Base-by-base conservation (phyloP, 2,113 vertebrate species). In the Nymphicus hollandicus region DNA sequence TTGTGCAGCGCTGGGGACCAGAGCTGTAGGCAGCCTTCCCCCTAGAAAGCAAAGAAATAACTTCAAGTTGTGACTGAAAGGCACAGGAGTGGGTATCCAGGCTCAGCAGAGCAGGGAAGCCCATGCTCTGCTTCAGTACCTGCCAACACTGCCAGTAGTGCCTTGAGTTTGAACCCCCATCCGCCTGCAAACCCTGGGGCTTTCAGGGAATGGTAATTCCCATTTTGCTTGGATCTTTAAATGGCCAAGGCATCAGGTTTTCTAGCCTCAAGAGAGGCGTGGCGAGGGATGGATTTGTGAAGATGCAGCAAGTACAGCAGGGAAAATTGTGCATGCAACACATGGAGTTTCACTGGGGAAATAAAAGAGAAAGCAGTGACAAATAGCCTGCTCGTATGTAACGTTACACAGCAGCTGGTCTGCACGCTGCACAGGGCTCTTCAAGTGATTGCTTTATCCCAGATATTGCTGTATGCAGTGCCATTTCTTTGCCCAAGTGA, bases 281-380 rank as follows among this genome's bases (percentile, higher is more conserved):
- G 31, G 50, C 0, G 1, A 93, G 23, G 58, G 13, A 17, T 37
- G 44, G 43, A 17, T 72, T 72, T 71, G 33, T 52, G 58, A 86
- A 41, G 58, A 76, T 47, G 43, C 47, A 52, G 56, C 61, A 71
- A 41, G 31, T 37, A 53, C 4, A 3, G 46, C 33, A 44, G 63
- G 63, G 52, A 61, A 70, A 81, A 4, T 49, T 0, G 1, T 7
- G 27, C 13, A 4, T 1, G 5, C 17, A 37, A 65, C 1, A 0
- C 27, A 2, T 3, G 44, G 66, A 37, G 16, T 43, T 91, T 63
- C 77, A 63, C 39, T 14, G 16, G 65, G 84, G 73, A 81, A 63
- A 71, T 39, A 39, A 70, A 61, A 77, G 66, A 63, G 69, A 49
- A 74, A 76, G 56, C 65, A 53, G 85, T 12, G 81, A 81, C 65